A percentile compares a stretch with the other conserved stretches of the same genome.
Evolutionary conservation across 1,140 invertebrate species (phyloP).

Genomic region (Patella vulgata): DNA sequence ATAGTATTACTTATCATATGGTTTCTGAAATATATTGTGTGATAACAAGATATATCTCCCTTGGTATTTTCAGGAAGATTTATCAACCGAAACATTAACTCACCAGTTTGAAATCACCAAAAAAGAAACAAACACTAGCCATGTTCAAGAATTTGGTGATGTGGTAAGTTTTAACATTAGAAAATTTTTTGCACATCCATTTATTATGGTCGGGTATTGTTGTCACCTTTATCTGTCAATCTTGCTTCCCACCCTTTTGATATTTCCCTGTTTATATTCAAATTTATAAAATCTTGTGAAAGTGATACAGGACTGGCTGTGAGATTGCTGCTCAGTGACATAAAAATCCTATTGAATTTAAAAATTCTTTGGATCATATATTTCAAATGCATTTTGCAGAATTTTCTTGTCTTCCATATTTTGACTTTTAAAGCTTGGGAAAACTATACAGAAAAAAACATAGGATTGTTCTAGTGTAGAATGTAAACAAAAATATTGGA

Average conservation of each 20-base stretch:
- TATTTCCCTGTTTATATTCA: background rate
- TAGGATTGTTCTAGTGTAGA: no score
- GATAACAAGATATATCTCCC: no score
- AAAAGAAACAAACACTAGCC: slow-evolving; percentile 73
- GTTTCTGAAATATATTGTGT: no score
- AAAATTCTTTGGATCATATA: no score
- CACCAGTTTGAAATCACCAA: slow-evolving; percentile 72
- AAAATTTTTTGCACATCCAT: no score
- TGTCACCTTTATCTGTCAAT: background rate
- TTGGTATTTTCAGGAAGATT: slow-evolving; percentile 68
- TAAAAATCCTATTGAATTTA: background rate
- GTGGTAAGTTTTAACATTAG: slow-evolving; percentile 41
- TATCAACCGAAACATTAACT: slow-evolving; percentile 70
- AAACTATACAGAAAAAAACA: no score
- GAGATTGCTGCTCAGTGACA: background rate
- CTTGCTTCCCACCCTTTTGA: background rate
- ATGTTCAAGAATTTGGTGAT: slow-evolving; percentile 74
- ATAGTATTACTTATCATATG: no score
- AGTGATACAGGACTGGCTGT: background rate
- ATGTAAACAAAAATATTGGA: no score
- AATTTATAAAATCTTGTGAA: background rate
- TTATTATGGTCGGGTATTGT: background rate
- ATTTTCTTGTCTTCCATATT: no score
- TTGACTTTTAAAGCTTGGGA: no score
- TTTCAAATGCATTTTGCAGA: no score